phyloP scores from a whole-genome alignment of 1,140 invertebrate genomes.

The Ruditapes philippinarum region DNA sequence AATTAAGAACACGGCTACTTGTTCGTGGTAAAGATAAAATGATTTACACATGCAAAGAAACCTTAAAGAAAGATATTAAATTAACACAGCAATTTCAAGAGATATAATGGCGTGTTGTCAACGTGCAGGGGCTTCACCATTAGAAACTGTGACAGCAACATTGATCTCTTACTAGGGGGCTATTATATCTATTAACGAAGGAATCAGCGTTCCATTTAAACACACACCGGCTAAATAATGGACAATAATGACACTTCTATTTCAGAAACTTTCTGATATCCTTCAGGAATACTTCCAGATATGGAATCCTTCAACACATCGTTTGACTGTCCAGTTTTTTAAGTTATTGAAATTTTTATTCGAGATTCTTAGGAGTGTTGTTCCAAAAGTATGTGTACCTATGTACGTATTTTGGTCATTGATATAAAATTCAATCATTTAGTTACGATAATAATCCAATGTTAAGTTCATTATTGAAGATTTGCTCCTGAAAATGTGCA shows the following conservation, averaged over 20 bases:
- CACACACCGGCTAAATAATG: neutral
- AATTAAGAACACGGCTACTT: neutral
- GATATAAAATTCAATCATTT: too few species aligned
- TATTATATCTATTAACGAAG: slow-evolving; percentile 11
- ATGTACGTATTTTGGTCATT: too few species aligned
- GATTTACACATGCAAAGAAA: slow-evolving; percentile 15
- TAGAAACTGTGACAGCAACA: neutral
- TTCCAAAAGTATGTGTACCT: too few species aligned
- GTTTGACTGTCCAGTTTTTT: too few species aligned
- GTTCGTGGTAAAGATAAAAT: neutral
- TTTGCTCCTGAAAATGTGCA: too few species aligned
- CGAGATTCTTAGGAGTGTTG: too few species aligned
- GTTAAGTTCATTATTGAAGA: too few species aligned
- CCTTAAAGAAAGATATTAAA: neutral
- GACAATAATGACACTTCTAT: neutral
- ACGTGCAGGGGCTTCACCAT: neutral
- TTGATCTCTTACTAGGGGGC: neutral
- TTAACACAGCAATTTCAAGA: neutral
- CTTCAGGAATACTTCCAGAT: too few species aligned
- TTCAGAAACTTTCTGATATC: neutral
- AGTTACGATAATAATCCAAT: too few species aligned
- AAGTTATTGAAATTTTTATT: too few species aligned
- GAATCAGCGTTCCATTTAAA: neutral
- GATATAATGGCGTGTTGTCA: neutral
- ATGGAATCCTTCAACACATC: too few species aligned